Conservation (phyloP, 1,140 invertebrate genomes). For the Leptopilina boulardi region DNA sequence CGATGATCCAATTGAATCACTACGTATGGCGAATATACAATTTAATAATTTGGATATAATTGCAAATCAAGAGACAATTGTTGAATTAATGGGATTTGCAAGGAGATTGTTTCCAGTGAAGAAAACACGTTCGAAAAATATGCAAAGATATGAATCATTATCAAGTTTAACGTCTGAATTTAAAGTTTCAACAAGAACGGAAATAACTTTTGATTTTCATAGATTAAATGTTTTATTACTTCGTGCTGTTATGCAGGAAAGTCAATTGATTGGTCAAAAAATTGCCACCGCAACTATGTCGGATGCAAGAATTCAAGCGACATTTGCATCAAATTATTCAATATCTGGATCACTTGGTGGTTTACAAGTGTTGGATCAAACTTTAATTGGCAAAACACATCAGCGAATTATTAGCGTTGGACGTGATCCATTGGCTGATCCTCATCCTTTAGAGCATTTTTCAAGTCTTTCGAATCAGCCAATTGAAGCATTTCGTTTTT, state of each 20-base stretch:
- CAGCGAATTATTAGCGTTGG: conserved; percentile 92
- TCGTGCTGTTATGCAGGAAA: conserved; percentile 85
- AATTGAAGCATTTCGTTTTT: conserved; percentile 69
- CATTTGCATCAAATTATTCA: conserved; percentile 79
- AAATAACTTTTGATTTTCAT: conserved; percentile 95
- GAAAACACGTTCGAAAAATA: conserved; percentile 62
- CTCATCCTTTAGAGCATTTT: conserved; percentile 63
- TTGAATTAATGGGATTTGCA: conserved; percentile 92
- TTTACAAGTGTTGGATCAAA: conserved; percentile 93
- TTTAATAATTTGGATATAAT: conserved; percentile 97
- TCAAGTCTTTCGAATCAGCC: conserved; percentile 52
- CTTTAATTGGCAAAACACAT: conserved; percentile 88
- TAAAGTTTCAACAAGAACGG: conserved; percentile 75
- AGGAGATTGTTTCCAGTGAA: conserved; percentile 82
- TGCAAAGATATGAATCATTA: conserved; percentile 63
- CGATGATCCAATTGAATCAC: conserved; percentile 78
- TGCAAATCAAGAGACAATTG: conserved; percentile 96
- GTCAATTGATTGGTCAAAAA: conserved; percentile 86
- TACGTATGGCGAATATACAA: conserved; percentile 89
- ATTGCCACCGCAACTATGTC: conserved; percentile 95
- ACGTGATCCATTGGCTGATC: conserved; percentile 81
- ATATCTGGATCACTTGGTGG: conserved; percentile 93
- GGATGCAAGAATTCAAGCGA: conserved; percentile 93
- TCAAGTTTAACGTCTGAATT: conserved; percentile 62
- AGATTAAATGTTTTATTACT: conserved; percentile 91